phyloP scores from a whole-genome alignment of 2,888 invertebrate genomes.

The Myopa testacea region DNA sequence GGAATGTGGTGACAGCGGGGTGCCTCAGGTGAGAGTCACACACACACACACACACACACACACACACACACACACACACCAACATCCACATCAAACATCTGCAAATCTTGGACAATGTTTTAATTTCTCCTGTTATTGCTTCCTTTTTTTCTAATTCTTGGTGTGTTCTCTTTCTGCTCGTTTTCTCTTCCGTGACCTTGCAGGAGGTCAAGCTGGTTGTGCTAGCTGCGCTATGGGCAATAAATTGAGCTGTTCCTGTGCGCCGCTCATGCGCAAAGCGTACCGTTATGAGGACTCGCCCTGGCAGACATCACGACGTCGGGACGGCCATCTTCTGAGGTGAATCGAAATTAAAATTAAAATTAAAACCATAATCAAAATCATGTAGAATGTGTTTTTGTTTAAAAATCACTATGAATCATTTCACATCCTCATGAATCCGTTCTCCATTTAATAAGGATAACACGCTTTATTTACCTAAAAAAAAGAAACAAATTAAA shows the following conservation, averaged over 20 bases:
- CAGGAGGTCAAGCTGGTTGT: slow-evolving; percentile 68
- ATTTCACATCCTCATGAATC: too few relatives aligned
- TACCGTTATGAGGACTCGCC: slow-evolving; percentile 97
- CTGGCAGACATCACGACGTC: slow-evolving; percentile 88
- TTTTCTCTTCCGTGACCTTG: neutral
- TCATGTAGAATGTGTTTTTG: too few relatives aligned
- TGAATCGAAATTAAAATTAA: slow-evolving; percentile 60
- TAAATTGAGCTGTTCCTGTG: slow-evolving; percentile 97
- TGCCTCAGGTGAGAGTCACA: slow-evolving; percentile 72
- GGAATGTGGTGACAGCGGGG: slow-evolving; percentile 86
- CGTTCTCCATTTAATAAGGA: too few relatives aligned
- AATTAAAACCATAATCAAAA: neutral
- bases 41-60: too few relatives aligned
- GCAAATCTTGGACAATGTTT: too few relatives aligned
- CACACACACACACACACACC: neutral
- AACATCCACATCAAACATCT: neutral
- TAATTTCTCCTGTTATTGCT: neutral
- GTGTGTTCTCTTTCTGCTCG: neutral
- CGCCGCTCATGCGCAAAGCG: slow-evolving; percentile 94
- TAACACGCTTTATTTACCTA: too few relatives aligned
- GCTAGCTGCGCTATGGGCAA: slow-evolving; percentile 88
- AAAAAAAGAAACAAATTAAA: too few relatives aligned
- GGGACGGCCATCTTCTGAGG: slow-evolving; percentile 91
- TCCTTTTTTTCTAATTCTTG: slow-evolving; percentile 17
- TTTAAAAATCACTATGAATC: too few relatives aligned